Base-by-base conservation (phyloP, 2,113 vertebrate genomes). In the Calyptommatus sinebrachiatus region DNA sequence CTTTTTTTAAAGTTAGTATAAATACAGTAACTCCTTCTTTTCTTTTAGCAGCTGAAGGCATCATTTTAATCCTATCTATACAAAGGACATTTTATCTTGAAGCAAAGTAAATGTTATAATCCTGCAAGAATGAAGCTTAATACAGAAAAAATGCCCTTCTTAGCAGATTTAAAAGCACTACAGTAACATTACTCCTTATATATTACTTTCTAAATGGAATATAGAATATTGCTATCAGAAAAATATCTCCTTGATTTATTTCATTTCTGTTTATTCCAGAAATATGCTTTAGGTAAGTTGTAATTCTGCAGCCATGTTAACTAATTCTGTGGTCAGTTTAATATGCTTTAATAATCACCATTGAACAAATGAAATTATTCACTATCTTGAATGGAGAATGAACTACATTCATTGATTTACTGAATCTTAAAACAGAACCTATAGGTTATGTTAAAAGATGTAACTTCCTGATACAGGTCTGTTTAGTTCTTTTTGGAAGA, bases 211-310 rank as follows among this genome's bases (percentile, higher is more conserved):
- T 69, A 75, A 71, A 57, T n/a, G 11, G 53, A 70, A 75, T 76
- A 61, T 28, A 81, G 62, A 73, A 80, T 81, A 76, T 62, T 81
- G 79, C 73, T 76, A 35, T 81, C 57, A 75, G 21, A 35, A 81
- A 76, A 35, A 74, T 71, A 68, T 69, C 69, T 76, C 66, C 31
- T 70, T 62, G 66, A 53, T 61, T 41, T 75, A 75, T 20, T 48
- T 76, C 66, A 61, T 62, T 81, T 21, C 41, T 81, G 21, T 75
- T 70, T 26, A 63, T 70, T 76, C 61, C 48, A 70, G 41, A 76
- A 76, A 70, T 62, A n/a, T n/a, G 16, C 76, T 76, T 81, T 70
- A 31, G 76, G 69, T 70, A 66, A 69, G 60, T 70, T 53, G 69
- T 53, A 72, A 48, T n/a, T 65, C 61, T 53, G 70, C 45, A 72